phyloP scores from a whole-genome alignment of 2,797 vertebrate genomes.

The Fistularia tabacaria region DNA sequence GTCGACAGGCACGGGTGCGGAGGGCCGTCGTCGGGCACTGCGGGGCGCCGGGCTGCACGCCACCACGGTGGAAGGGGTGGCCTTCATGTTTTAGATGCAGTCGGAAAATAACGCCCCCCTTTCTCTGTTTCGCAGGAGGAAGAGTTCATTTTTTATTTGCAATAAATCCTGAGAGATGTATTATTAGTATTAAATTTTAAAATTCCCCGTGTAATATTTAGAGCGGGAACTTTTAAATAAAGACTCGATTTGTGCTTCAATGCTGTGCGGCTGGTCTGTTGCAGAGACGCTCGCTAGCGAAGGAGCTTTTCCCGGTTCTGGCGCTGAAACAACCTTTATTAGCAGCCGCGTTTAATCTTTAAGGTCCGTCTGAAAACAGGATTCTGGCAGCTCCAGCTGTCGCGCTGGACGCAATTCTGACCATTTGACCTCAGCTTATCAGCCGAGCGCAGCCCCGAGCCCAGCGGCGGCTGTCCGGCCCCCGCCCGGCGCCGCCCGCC shows the following conservation, averaged over 20 bases:
- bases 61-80: slow-evolving; percentile 24
- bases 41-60: slow-evolving; percentile 26
- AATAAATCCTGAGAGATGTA: slow-evolving; percentile 51
- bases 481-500: not conserved
- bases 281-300: slow-evolving; percentile 4
- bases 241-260: slow-evolving; percentile 31
- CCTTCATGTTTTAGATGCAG: not conserved
- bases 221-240: slow-evolving; percentile 58
- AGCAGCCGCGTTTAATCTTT: too few species aligned
- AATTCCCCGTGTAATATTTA: slow-evolving; percentile 34
- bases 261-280: slow-evolving; percentile 33
- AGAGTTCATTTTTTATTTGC: slow-evolving; percentile 74
- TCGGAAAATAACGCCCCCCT: slow-evolving; percentile 3
- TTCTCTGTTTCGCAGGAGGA: slow-evolving; percentile 72
- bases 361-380: too few species aligned
- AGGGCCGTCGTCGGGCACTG: slow-evolving; percentile 33
- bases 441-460: slow-evolving; percentile 1
- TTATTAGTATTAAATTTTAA: slow-evolving; percentile 10
- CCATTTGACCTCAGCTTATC: too few species aligned
- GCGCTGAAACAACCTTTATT: too few species aligned
- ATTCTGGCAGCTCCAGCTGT: too few species aligned
- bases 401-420: too few species aligned
- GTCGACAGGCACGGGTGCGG: slow-evolving; percentile 42
- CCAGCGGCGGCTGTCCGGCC: slow-evolving; percentile 27
- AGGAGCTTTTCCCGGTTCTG: slow-evolving; percentile 3